These are phyloP conservation scores for Sciurus niger DNA, from an alignment of 2,113 vertebrate species.

Conservation along the genomic window DNA sequence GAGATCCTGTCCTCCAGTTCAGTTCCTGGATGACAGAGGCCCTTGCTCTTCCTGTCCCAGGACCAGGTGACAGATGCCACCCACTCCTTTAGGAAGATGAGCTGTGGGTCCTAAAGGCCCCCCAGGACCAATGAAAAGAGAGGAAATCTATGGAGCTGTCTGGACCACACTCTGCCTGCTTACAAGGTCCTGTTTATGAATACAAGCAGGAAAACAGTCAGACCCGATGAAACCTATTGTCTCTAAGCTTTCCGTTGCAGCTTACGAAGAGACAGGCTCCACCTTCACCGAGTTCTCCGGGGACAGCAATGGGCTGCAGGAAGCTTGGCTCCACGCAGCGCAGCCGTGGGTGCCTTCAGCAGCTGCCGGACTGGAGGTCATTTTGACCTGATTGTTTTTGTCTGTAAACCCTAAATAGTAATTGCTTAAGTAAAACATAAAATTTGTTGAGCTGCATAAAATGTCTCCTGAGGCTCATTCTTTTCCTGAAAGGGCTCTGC, in stretches of 20 bases:
- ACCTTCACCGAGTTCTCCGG: not conserved
- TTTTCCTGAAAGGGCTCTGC: not conserved
- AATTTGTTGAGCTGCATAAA: not conserved
- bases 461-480: not conserved
- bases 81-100: not conserved
- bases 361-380: not conserved
- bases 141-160: not conserved
- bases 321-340: not conserved
- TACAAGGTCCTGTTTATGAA: not conserved
- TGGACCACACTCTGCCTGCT: not conserved
- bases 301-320: not conserved
- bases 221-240: not conserved
- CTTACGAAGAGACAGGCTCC: not conserved
- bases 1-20: not conserved
- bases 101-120: not conserved
- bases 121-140: not conserved
- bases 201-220: conserved; percentile 18
- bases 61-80: not conserved
- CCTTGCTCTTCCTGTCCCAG: not conserved
- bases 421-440: not conserved
- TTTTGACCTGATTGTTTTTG: conserved; percentile 27
- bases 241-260: not conserved
- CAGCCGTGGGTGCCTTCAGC: not conserved
- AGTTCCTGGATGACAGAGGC: too few relatives aligned
- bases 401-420: not conserved